phyloP scores from a whole-genome alignment of 2,888 invertebrate species.

The Sthenelais limicola region DNA sequence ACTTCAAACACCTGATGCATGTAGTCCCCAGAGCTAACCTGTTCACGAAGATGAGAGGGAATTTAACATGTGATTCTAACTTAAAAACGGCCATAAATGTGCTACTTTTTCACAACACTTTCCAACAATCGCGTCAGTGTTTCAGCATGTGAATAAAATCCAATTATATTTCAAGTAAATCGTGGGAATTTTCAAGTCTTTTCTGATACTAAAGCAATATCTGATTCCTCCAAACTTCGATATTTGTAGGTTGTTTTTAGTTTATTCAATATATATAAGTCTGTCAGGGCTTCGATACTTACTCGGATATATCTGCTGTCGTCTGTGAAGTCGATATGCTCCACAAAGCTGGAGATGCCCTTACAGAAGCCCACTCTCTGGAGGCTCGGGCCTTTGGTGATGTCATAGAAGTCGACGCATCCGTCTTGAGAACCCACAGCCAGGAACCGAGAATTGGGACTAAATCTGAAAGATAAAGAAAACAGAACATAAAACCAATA shows the following conservation, averaged over 20 bases:
- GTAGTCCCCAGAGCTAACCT: conserved; percentile 71
- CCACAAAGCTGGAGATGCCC: conserved; percentile 67
- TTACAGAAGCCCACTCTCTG: conserved; percentile 68
- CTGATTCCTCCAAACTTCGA: no score
- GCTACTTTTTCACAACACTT: no score
- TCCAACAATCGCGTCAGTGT: no score
- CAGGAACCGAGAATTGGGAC: conserved; percentile 66
- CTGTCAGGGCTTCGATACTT: conserved; percentile 14
- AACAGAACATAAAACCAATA: no score
- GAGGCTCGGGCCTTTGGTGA: conserved; percentile 55
- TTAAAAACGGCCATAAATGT: no score
- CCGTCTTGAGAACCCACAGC: conserved; percentile 70
- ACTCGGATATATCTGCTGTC: conserved; percentile 69
- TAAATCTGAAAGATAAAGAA: conserved; percentile 70
- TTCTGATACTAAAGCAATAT: no score
- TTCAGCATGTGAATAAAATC: no score
- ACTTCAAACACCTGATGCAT: conserved; percentile 67
- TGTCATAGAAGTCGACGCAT: conserved; percentile 71
- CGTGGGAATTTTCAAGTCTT: no score
- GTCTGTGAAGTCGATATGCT: conserved; percentile 71
- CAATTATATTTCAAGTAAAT: no score
- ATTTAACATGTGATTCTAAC: no score
- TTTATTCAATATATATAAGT: no score
- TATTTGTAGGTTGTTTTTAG: no score
- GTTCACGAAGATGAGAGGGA: conserved; percentile 12